These are phyloP conservation scores for Stomatorhinus walkeri DNA, from an alignment of 2,797 vertebrate genomes.

Conservation along the genomic window DNA sequence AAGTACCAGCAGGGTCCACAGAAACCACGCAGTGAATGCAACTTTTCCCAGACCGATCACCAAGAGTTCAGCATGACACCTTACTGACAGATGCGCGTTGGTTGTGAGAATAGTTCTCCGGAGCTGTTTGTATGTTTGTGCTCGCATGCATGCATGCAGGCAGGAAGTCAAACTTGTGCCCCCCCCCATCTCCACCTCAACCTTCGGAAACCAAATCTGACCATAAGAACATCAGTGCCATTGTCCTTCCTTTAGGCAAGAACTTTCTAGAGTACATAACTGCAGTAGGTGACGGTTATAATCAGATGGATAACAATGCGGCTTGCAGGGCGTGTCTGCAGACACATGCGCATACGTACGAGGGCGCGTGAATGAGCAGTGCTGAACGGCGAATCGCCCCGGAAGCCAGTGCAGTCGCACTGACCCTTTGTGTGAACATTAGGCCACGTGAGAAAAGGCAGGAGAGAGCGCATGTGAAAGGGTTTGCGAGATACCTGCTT, in stretches of 20 bases:
- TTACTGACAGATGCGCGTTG: neutral
- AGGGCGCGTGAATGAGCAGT: neutral
- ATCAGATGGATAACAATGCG: neutral
- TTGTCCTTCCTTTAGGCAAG: neutral
- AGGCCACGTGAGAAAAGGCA: neutral
- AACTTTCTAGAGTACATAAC: neutral
- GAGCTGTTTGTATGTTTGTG: neutral
- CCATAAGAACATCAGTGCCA: neutral
- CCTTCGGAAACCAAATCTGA: neutral
- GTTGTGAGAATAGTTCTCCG: neutral
- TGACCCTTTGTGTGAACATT: conserved; percentile 21
- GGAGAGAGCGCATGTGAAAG: neutral
- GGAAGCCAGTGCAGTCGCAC: neutral
- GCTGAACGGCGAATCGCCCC: neutral
- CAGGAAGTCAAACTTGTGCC: neutral
- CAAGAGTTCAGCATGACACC: neutral
- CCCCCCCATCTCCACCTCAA: neutral
- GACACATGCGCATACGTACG: neutral
- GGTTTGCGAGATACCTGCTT: neutral
- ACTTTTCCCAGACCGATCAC: neutral
- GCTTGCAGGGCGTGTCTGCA: neutral
- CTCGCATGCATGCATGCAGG: neutral
- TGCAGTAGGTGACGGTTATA: neutral
- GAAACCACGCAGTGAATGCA: neutral
- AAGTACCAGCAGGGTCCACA: neutral